A percentile compares a stretch with the other conserved stretches of the same genome.
These are phyloP conservation scores for Hypotaenidia okinawae DNA, from an alignment of 2,797 vertebrate species.

Conservation along the genomic window DNA sequence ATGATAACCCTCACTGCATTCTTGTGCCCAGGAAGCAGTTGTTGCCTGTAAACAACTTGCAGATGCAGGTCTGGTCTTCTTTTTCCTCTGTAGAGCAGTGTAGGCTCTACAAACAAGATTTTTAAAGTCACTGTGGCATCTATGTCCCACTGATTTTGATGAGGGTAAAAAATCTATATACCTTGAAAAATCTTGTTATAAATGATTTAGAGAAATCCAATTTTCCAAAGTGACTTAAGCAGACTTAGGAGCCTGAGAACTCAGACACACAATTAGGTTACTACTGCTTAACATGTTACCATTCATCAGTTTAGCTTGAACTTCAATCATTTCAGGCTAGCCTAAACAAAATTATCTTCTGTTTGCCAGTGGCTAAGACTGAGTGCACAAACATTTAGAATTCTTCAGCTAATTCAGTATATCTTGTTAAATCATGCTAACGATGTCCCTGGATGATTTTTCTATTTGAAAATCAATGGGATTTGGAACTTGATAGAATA, in stretches of 20 bases:
- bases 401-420: neutral
- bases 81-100: neutral
- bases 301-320: slow-evolving; percentile 47
- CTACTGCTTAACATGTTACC: slow-evolving; percentile 3
- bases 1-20: neutral
- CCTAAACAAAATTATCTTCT: neutral
- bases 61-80: neutral
- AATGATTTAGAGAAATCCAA: slow-evolving; percentile 56
- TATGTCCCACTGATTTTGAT: slow-evolving; percentile 33
- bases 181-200: slow-evolving; percentile 58
- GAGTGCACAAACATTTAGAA: neutral
- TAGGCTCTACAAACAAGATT: neutral
- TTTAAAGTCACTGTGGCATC: slow-evolving; percentile 28
- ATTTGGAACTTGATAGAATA: neutral
- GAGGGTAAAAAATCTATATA: slow-evolving; percentile 52
- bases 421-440: neutral
- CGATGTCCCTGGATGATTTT: neutral
- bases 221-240: slow-evolving; percentile 63
- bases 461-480: neutral
- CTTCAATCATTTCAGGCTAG: slow-evolving; percentile 32
- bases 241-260: slow-evolving; percentile 33
- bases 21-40: neutral
- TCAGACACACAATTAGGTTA: slow-evolving; percentile 45
- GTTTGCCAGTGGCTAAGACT: slow-evolving; percentile 10
- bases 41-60: neutral